Percentiles rank a stretch among this genome's conserved stretches.
These are phyloP conservation scores for Daubentonia madagascariensis DNA, from an alignment of 2,113 vertebrate genomes.

Conservation along the genomic window DNA sequence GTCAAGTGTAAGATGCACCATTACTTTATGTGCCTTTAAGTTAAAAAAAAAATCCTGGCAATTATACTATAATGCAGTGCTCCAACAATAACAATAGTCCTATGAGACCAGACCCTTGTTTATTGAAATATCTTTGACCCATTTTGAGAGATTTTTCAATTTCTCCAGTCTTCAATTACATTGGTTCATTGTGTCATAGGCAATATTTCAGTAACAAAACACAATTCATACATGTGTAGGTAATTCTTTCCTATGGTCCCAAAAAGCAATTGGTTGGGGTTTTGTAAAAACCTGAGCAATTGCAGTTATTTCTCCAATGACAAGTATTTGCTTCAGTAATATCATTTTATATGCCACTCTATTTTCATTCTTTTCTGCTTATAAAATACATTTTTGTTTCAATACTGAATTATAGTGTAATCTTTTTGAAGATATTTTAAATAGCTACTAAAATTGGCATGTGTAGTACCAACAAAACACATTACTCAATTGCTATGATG, in stretches of 20 bases:
- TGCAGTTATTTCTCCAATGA: background rate
- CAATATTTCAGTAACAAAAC: background rate
- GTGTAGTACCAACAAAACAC: background rate
- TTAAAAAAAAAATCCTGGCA: background rate
- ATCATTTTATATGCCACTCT: background rate
- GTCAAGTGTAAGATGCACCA: background rate
- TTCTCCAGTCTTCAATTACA: slow-evolving; percentile 13
- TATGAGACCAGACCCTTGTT: background rate
- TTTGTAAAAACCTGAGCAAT: background rate
- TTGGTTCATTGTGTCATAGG: background rate
- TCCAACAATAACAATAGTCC: background rate
- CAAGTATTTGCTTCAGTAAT: background rate
- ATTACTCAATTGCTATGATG: background rate
- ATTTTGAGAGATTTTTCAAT: slow-evolving; percentile 36
- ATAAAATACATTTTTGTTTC: background rate
- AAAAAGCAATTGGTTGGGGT: background rate
- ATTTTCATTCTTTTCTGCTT: background rate
- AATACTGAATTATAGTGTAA: background rate
- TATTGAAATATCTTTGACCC: background rate
- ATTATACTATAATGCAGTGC: background rate
- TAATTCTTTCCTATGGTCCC: background rate
- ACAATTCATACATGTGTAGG: background rate
- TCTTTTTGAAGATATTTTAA: slow-evolving; percentile 33
- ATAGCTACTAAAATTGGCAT: background rate
- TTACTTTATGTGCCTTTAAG: background rate